Evolutionary conservation across 1,140 invertebrate species (phyloP).

Genomic region (Cydia amplana): DNA sequence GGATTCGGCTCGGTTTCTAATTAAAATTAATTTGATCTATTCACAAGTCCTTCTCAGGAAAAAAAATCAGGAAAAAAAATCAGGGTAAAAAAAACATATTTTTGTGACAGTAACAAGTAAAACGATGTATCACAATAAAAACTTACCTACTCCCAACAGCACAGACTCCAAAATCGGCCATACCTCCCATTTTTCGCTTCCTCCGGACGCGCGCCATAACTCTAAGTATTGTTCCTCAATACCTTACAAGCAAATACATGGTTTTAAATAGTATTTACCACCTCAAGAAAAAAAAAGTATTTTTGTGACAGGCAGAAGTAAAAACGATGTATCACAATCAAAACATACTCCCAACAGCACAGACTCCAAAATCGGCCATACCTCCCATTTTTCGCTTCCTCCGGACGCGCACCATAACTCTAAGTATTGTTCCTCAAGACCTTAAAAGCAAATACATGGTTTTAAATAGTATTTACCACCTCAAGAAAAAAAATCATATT

Average conservation of each 20-base stretch:
- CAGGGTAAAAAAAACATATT: no score
- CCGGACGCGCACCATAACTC: constrained; percentile 50
- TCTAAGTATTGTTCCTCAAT: no score
- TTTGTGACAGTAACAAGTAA: constrained; percentile 37
- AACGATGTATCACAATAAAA: constrained; percentile 36
- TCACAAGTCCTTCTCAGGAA: no score
- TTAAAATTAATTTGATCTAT: no score
- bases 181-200: constrained; percentile 22
- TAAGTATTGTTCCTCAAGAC: constrained; percentile 54
- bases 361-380: constrained; percentile 34
- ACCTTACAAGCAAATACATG: no score
- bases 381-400: constrained; percentile 16
- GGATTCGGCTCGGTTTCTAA: no score
- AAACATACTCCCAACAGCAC: neutral
- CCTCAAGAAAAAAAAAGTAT: no score
- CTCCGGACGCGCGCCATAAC: constrained; percentile 27
- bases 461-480: no score
- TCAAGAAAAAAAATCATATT: no score
- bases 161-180: constrained; percentile 34
- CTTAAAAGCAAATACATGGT: no score
- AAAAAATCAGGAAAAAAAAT: no score
- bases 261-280: no score
- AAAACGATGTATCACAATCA: constrained; percentile 40
- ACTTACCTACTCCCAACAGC: neutral
- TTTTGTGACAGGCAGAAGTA: constrained; percentile 35